Conservation (phyloP, 2,797 vertebrate genomes). For the Emydoidea blandingii region DNA sequence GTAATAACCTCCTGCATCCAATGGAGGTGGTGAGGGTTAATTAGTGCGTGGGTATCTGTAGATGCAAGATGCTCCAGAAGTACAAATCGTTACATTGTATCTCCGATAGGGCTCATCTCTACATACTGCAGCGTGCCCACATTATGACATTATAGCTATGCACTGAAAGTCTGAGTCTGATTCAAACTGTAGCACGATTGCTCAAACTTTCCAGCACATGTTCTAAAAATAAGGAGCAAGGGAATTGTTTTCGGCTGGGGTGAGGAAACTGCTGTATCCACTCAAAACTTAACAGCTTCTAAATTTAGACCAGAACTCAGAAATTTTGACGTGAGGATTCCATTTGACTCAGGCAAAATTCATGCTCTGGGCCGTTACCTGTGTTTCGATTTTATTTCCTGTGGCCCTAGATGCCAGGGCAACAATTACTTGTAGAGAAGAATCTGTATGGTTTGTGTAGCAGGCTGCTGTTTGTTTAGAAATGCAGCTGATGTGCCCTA, state of each 20-base stretch:
- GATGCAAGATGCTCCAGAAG: slow-evolving; percentile 1
- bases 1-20: background rate
- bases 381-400: background rate
- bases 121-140: fast-evolving
- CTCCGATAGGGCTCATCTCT: slow-evolving; percentile 15
- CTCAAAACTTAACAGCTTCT: fast-evolving
- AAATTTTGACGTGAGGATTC: background rate
- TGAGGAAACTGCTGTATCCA: fast-evolving
- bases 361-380: fast-evolving
- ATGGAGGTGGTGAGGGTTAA: fast-evolving
- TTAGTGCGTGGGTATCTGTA: background rate
- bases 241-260: background rate
- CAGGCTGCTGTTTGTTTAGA: background rate
- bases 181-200: background rate
- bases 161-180: background rate
- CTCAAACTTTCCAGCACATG: background rate
- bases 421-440: background rate
- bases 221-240: background rate
- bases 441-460: background rate
- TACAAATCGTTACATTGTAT: background rate
- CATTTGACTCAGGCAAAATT: background rate
- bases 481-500: background rate
- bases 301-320: fast-evolving
- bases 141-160: background rate
- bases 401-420: background rate